Conservation (phyloP, 2,113 vertebrate species). For the Eudorcas thomsonii region DNA sequence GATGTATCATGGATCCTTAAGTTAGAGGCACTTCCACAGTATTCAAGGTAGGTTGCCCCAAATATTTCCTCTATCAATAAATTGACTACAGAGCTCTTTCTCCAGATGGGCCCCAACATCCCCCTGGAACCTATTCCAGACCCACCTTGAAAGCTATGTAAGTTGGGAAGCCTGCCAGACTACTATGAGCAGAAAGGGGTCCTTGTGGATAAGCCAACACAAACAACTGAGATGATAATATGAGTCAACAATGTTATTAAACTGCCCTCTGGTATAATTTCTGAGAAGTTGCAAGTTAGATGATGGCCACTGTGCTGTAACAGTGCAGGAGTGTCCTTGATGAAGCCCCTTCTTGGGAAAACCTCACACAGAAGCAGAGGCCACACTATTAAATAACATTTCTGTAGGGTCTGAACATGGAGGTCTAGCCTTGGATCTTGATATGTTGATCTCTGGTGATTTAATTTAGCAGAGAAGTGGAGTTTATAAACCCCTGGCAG, state of each 20-base stretch:
- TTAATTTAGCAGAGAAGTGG: neutral
- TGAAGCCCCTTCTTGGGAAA: neutral
- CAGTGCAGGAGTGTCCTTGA: neutral
- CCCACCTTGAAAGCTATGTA: no score
- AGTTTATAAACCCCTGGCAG: neutral
- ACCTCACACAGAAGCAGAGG: neutral
- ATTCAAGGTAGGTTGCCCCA: neutral
- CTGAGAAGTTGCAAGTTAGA: neutral
- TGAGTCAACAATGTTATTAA: neutral
- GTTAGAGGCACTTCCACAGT: neutral
- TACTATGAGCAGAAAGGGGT: neutral
- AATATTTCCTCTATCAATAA: neutral
- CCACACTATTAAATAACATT: neutral
- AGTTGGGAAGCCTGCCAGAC: neutral
- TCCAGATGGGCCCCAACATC: neutral
- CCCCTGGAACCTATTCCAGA: neutral
- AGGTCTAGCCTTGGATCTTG: neutral
- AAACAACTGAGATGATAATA: neutral
- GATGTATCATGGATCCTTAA: neutral
- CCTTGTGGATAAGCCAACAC: neutral
- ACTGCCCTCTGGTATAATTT: neutral
- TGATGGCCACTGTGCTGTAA: neutral
- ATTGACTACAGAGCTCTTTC: neutral
- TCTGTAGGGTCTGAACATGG: neutral
- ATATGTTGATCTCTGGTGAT: neutral